A percentile compares a stretch with the other conserved stretches of the same genome.
These are phyloP conservation scores for Gadopsis marmoratus DNA, from an alignment of 2,797 vertebrate species.

Conservation along the genomic window DNA sequence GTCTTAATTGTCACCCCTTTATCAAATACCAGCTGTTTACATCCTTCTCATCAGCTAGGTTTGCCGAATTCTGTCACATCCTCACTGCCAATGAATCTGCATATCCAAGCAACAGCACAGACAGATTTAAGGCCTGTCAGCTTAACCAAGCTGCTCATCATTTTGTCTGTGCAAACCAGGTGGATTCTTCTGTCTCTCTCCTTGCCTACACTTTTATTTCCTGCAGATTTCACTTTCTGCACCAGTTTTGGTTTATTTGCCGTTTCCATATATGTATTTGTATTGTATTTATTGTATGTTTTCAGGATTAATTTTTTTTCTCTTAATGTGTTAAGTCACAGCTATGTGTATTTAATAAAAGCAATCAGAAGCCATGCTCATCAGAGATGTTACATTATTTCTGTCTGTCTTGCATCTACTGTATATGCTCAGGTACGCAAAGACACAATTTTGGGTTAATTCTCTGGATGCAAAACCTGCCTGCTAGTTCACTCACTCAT, in stretches of 20 bases:
- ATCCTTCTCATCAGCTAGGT: constrained; percentile 37
- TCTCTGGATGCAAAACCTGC: not conserved
- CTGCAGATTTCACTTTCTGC: not conserved
- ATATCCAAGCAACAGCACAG: constrained; percentile 49
- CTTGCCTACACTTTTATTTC: not conserved
- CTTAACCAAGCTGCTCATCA: constrained; percentile 48
- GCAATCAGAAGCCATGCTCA: not conserved
- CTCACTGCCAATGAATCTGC: constrained; percentile 46
- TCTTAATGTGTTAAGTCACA: constrained; percentile 13
- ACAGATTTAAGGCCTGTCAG: constrained; percentile 55
- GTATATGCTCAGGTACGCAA: not conserved
- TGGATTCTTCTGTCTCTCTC: constrained; percentile 9
- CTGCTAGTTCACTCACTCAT: constrained; percentile 4
- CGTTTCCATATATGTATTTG: not conserved
- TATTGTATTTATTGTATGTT: not conserved
- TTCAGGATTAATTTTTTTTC: not conserved
- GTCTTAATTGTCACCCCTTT: constrained; percentile 43
- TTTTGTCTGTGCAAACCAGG: constrained; percentile 44
- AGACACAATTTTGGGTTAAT: not conserved
- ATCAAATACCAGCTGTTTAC: constrained; percentile 52
- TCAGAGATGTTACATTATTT: constrained; percentile 8
- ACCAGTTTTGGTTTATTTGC: not conserved
- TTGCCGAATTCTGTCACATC: constrained; percentile 39
- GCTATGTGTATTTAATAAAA: constrained; percentile 2
- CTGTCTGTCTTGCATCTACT: not conserved